Base-by-base conservation (phyloP, 1,140 invertebrate genomes). In the Rhagoletis zephyria region DNA sequence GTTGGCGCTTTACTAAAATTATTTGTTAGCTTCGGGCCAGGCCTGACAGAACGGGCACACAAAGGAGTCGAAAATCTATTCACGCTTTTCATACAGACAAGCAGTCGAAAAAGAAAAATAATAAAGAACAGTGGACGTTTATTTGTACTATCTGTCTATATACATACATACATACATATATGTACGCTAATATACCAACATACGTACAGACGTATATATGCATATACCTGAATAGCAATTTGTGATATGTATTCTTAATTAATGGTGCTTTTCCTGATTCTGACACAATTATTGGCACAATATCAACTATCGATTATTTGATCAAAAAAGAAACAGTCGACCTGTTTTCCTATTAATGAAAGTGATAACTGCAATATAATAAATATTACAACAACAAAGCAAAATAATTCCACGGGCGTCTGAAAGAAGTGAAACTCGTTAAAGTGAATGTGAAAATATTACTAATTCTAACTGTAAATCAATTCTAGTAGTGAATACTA, bases 401-500 rank as follows among this genome's bases (percentile, higher is more conserved):
- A 74, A 56, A 81, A 1, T 59, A 81, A 81, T 81, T 81, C 16
- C 9, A 30, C n/a, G 48, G 56, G 45, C 45, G 48, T 81, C 30
- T n/a, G 74, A 19, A 48, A 81, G 10, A 81, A 14, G 74, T 81
- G 74, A 56, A 56, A 81, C 1, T 81, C 16, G 48, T 81, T 56
- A 9, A 19, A 51, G 3, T 81, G 16, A 7, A 1, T 7, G 5
- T 45, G 4, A 42, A 45, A 70, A 81, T 48, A 81, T 9, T 45
- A 74, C 45, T 74, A 74, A 48, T 45, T 56, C 67, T 88, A 88
- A 88, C 87, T 86, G 85, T 88, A 86, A 86, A 87, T 60, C 59
- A 86, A n/a, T 74, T 56, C 51, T 85, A 74, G 51, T 42, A 60
- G 6, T 59, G 45, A 77, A 87, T 42, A 70, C 5, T 48, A 61